Evolutionary conservation across 2,113 vertebrate genomes (phyloP).

Genomic region (Chauna torquata): DNA sequence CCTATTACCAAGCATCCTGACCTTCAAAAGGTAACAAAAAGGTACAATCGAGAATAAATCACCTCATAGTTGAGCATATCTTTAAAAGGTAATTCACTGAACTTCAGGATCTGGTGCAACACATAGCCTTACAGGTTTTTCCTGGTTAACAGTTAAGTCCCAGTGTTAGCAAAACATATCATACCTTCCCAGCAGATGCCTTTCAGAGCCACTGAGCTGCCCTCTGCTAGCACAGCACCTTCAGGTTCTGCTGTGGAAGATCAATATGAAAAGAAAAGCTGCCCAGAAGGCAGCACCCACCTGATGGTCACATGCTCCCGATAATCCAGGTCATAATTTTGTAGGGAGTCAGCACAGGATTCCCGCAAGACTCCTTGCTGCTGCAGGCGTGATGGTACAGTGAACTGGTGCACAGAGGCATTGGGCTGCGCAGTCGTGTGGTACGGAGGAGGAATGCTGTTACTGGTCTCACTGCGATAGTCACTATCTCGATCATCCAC

Average conservation of each 20-base stretch:
- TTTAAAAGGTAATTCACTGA: neutral
- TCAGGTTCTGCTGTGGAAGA: neutral
- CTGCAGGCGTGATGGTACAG: slow-evolving; percentile 79
- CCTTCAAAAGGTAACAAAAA: neutral
- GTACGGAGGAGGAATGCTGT: slow-evolving; percentile 88
- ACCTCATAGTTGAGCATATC: neutral
- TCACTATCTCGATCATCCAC: slow-evolving; percentile 96
- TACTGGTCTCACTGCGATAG: slow-evolving; percentile 97
- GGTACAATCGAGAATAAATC: neutral
- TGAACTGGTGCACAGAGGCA: slow-evolving; percentile 92
- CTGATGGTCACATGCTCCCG: slow-evolving; percentile 84
- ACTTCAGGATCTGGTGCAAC: neutral
- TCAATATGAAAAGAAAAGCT: neutral
- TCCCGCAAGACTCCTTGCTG: slow-evolving; percentile 79
- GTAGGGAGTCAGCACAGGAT: slow-evolving; percentile 83
- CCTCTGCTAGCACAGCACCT: too few relatives aligned
- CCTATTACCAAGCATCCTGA: neutral
- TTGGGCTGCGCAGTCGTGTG: slow-evolving; percentile 92
- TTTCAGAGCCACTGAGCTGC: neutral
- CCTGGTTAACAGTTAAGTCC: neutral
- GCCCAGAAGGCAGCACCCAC: slow-evolving; percentile 65
- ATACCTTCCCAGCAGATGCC: neutral
- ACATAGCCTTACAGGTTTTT: accelerated
- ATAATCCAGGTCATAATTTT: slow-evolving; percentile 87
- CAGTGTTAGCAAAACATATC: accelerated